Percentiles rank a stretch among this genome's conserved stretches.
These are phyloP conservation scores for Liodrosophila aerea DNA, from an alignment of 2,888 invertebrate genomes.

Conservation along the genomic window DNA sequence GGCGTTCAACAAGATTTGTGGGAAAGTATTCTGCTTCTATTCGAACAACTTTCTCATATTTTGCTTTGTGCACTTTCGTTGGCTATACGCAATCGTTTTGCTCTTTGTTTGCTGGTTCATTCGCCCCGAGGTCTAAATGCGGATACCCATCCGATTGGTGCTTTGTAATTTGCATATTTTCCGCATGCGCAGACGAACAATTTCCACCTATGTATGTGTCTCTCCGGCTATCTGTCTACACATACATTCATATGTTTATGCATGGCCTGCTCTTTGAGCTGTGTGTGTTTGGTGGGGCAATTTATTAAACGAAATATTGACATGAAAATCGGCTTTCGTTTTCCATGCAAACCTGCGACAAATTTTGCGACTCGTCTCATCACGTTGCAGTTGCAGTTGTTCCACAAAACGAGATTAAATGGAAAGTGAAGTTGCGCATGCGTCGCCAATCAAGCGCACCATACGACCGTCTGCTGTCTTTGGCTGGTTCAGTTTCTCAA, in stretches of 20 bases:
- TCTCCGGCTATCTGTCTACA: too few species aligned
- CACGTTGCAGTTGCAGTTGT: conserved; percentile 43
- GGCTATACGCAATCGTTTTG: conserved; percentile 34
- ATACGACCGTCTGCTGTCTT: neutral
- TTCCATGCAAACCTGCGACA: conserved; percentile 64
- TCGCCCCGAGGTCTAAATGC: conserved; percentile 38
- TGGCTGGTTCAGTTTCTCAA: conserved; percentile 7
- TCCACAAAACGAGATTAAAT: conserved; percentile 72
- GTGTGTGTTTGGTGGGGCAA: neutral
- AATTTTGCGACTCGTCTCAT: conserved; percentile 59
- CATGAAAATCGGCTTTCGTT: conserved; percentile 77
- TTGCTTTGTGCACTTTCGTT: conserved; percentile 61
- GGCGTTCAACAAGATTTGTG: neutral
- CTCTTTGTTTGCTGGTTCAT: conserved; percentile 30
- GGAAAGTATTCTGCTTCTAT: conserved; percentile 48
- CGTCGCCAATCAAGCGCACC: conserved; percentile 63
- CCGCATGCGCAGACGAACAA: conserved; percentile 63
- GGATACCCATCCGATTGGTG: conserved; percentile 18
- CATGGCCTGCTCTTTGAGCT: neutral
- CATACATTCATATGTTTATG: too few species aligned
- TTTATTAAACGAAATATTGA: conserved; percentile 75
- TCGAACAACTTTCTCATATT: conserved; percentile 65
- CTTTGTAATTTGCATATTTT: conserved; percentile 72
- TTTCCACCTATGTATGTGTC: neutral
- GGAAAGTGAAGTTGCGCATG: conserved; percentile 75